Conservation (phyloP, 2,888 invertebrate genomes). For the Buathra laborator region DNA sequence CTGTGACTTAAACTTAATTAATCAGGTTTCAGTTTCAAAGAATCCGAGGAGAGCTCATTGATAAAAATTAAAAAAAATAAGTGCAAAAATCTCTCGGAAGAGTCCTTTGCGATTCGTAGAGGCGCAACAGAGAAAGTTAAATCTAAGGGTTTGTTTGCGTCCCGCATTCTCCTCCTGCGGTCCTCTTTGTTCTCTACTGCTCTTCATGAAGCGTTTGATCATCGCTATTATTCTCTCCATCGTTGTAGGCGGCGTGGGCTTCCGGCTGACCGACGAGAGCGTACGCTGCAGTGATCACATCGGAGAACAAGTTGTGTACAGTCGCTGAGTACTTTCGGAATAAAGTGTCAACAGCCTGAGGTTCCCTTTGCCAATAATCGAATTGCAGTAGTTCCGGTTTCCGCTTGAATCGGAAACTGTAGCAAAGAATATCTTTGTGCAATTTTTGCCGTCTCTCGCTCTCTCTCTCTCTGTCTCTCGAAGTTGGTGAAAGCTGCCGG, state of each 20-base stretch:
- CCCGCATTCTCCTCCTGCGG: slow-evolving; percentile 36
- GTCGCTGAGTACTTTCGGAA: background rate
- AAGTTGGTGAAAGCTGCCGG: slow-evolving; percentile 46
- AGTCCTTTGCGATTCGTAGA: background rate
- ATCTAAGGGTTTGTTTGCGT: slow-evolving; percentile 54
- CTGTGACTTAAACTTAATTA: too few relatives aligned
- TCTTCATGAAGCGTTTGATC: slow-evolving; percentile 29
- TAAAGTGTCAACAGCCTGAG: slow-evolving; percentile 4
- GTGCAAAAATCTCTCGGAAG: background rate
- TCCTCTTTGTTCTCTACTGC: slow-evolving; percentile 31
- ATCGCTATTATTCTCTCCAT: slow-evolving; percentile 18
- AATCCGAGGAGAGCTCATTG: background rate
- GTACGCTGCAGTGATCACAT: background rate
- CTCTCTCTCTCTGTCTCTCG: background rate
- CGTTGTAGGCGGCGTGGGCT: background rate
- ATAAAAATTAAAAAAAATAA: background rate
- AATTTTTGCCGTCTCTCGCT: background rate
- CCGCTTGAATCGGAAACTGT: slow-evolving; percentile 34
- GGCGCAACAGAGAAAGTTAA: background rate
- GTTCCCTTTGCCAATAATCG: background rate
- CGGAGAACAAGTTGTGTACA: background rate
- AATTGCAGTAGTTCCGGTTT: slow-evolving; percentile 44
- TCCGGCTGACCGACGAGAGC: background rate
- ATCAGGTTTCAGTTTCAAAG: slow-evolving; percentile 40
- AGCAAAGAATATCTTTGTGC: background rate